phyloP scores from a whole-genome alignment of 2,888 invertebrate genomes.

The Eupithecia insigniata region DNA sequence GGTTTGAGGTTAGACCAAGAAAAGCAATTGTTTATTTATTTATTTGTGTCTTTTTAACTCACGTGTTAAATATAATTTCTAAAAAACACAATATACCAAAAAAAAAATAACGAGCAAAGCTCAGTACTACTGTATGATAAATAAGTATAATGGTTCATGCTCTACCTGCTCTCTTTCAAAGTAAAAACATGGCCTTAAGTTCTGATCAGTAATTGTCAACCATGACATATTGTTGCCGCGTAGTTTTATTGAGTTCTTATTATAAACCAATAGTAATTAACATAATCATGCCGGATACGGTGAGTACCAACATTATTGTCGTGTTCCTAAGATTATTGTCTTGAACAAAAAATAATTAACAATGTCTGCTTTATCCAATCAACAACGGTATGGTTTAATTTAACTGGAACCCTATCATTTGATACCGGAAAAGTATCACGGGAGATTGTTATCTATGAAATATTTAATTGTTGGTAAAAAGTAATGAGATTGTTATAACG shows the following conservation, averaged over 20 bases:
- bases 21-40: too few species aligned
- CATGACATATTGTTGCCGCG: slow-evolving; percentile 71
- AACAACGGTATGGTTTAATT: slow-evolving; percentile 19
- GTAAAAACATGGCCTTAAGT: slow-evolving; percentile 53
- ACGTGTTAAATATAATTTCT: too few species aligned
- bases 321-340: slow-evolving; percentile 48
- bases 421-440: slow-evolving; percentile 22
- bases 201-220: slow-evolving; percentile 52
- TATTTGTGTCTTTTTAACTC: too few species aligned
- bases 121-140: too few species aligned
- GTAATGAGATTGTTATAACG: slow-evolving; percentile 4
- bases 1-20: too few species aligned
- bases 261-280: slow-evolving; percentile 69
- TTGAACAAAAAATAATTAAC: slow-evolving; percentile 26
- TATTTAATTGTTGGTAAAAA: slow-evolving; percentile 11
- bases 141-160: background rate
- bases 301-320: slow-evolving; percentile 35
- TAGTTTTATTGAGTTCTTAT: slow-evolving; percentile 71
- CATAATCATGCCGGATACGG: slow-evolving; percentile 66
- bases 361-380: slow-evolving; percentile 7
- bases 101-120: too few species aligned
- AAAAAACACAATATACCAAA: too few species aligned
- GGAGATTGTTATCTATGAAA: slow-evolving; percentile 13
- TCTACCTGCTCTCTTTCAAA: background rate
- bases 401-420: slow-evolving; percentile 11